A percentile compares a stretch with the other conserved stretches of the same genome.
phyloP scores from a whole-genome alignment of 2,113 vertebrate genomes.

The Numida meleagris region DNA sequence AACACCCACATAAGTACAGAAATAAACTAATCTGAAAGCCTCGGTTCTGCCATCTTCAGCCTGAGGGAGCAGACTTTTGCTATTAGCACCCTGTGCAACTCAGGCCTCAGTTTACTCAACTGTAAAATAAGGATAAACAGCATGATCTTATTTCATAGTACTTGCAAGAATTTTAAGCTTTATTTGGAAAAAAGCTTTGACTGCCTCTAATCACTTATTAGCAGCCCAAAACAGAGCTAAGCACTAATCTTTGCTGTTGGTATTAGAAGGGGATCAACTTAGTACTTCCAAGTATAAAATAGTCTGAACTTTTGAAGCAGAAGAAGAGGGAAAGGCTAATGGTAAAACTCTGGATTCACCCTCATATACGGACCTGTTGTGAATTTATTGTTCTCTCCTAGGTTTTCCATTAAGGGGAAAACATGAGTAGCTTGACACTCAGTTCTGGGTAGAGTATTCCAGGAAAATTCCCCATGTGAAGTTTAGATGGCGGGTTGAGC shows the following conservation, averaged over 20 bases:
- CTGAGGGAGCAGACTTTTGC: not conserved
- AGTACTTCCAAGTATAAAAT: not conserved
- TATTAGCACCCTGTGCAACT: not conserved
- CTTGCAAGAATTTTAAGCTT: not conserved
- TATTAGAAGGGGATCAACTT: not conserved
- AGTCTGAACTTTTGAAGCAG: not conserved
- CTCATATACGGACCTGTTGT: not conserved
- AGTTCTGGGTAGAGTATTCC: not conserved
- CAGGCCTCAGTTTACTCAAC: not conserved
- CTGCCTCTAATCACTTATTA: not conserved
- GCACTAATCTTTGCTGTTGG: not conserved
- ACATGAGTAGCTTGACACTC: not conserved
- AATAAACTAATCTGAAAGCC: not conserved
- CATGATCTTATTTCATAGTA: not conserved
- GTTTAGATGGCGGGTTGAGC: not conserved
- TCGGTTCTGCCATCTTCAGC: not conserved
- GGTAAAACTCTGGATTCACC: not conserved
- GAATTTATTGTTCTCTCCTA: not conserved
- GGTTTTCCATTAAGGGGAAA: not conserved
- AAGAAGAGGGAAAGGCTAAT: not conserved
- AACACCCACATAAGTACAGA: not conserved
- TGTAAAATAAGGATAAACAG: constrained; percentile 6
- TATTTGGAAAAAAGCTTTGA: not conserved
- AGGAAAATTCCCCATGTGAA: not conserved
- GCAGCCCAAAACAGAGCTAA: not conserved